These are phyloP conservation scores for Anodontia alba DNA, from an alignment of 2,888 invertebrate genomes.

Conservation along the genomic window DNA sequence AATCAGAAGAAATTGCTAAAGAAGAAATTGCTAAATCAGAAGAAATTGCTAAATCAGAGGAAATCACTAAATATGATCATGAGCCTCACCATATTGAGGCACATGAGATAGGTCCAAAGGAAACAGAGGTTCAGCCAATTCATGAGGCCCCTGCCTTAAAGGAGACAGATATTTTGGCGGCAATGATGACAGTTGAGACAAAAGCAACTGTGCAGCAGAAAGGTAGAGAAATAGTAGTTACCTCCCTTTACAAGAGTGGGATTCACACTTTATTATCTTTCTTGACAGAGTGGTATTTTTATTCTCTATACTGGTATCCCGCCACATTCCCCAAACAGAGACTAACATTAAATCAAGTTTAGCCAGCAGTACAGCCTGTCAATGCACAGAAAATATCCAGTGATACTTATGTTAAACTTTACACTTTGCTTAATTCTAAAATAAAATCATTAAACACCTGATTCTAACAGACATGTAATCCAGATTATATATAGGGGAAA, in stretches of 20 bases:
- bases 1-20: background rate
- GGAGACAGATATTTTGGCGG: conserved; percentile 15
- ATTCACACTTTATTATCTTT: background rate
- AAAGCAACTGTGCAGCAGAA: background rate
- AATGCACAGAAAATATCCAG: too few relatives aligned
- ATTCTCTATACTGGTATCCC: background rate
- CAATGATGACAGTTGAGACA: conserved; percentile 1
- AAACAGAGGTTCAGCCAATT: background rate
- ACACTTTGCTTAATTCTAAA: too few relatives aligned
- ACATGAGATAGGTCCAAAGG: background rate
- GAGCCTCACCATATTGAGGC: background rate
- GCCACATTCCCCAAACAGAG: background rate
- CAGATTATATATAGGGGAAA: too few relatives aligned
- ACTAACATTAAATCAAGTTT: background rate
- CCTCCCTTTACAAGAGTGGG: background rate
- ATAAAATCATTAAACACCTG: too few relatives aligned
- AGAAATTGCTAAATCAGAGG: background rate
- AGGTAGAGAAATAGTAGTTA: conserved; percentile 13
- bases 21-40: background rate
- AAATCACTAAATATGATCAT: conserved; percentile 5
- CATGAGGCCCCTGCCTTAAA: background rate
- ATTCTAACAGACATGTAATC: too few relatives aligned
- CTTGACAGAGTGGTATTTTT: background rate
- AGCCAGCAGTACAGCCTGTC: too few relatives aligned
- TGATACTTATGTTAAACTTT: too few relatives aligned